Percentiles rank a stretch among this genome's conserved stretches.
phyloP scores from a whole-genome alignment of 2,113 vertebrate genomes.

The Dryoscopus gambensis region DNA sequence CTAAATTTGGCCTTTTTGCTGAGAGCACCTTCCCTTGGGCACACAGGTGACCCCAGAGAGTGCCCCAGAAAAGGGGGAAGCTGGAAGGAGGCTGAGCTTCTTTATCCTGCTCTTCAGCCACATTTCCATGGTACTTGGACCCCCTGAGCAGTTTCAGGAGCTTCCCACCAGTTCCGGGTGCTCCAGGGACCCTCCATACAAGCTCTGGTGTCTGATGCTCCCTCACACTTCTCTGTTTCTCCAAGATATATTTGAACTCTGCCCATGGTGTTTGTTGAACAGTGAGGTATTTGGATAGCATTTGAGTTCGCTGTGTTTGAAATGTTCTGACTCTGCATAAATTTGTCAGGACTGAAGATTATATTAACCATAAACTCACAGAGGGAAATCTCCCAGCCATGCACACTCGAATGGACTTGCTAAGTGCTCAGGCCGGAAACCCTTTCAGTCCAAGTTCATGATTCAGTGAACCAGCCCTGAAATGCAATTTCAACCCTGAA shows the following conservation, averaged over 20 bases:
- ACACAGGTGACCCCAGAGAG: background rate
- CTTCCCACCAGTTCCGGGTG: background rate
- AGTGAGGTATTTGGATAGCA: background rate
- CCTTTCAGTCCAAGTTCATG: background rate
- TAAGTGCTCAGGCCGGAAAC: background rate
- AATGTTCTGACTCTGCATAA: constrained; percentile 25
- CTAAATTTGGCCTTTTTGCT: background rate
- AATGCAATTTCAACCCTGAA: background rate
- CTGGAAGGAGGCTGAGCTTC: background rate
- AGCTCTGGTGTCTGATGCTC: background rate
- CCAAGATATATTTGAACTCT: background rate
- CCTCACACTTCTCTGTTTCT: background rate
- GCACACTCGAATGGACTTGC: background rate
- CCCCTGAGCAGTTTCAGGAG: background rate
- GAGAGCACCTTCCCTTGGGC: fast-evolving
- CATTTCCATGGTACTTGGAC: background rate
- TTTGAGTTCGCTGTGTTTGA: background rate
- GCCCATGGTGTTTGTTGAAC: background rate
- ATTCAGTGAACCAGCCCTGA: background rate
- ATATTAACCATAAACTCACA: background rate
- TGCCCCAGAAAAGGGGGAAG: background rate
- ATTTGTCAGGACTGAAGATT: constrained; percentile 15
- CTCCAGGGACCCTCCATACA: fast-evolving
- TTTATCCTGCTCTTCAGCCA: background rate
- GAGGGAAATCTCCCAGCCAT: background rate